These are phyloP conservation scores for Esox masquinongy DNA, from an alignment of 2,797 vertebrate genomes.

Conservation along the genomic window DNA sequence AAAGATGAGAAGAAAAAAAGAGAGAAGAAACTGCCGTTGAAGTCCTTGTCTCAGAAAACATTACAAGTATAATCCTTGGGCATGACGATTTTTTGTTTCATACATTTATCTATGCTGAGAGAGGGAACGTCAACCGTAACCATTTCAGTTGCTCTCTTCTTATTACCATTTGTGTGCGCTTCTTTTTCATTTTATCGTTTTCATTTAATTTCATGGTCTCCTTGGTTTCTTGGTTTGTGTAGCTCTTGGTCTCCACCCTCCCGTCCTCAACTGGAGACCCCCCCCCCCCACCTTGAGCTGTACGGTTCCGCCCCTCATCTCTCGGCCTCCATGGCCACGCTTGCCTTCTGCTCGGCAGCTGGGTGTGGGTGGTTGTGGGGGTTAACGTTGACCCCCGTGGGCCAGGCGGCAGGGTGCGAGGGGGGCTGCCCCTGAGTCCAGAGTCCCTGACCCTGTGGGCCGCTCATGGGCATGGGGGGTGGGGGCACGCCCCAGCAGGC, in stretches of 20 bases:
- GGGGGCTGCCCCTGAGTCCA: slow-evolving; percentile 85
- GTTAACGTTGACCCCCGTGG: slow-evolving; percentile 78
- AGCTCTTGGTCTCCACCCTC: slow-evolving; percentile 33
- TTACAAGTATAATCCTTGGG: slow-evolving; percentile 74
- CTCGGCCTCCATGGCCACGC: slow-evolving; percentile 94
- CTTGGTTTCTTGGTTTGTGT: slow-evolving; percentile 74
- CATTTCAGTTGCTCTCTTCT: slow-evolving; percentile 68
- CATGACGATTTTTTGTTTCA: slow-evolving; percentile 67
- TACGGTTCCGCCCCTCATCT: slow-evolving; percentile 85
- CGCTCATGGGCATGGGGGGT: slow-evolving; percentile 61
- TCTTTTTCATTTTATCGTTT: slow-evolving; percentile 42
- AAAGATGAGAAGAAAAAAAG: slow-evolving; percentile 38
- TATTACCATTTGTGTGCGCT: slow-evolving; percentile 73
- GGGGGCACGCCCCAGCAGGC: slow-evolving; percentile 77
- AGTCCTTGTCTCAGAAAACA: slow-evolving; percentile 63
- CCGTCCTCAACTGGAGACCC: slow-evolving; percentile 37
- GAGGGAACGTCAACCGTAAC: slow-evolving; percentile 3
- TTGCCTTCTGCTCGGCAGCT: slow-evolving; percentile 88
- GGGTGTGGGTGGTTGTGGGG: slow-evolving; percentile 84
- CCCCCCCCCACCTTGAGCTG: slow-evolving; percentile 20
- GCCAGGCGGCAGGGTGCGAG: slow-evolving; percentile 83
- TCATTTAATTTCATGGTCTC: slow-evolving; percentile 70
- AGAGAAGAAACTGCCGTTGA: slow-evolving; percentile 69
- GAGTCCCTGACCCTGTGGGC: slow-evolving; percentile 80
- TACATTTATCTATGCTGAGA: slow-evolving; percentile 71